phyloP scores from a whole-genome alignment of 2,113 vertebrate species.

The Chaetodon auriga region DNA sequence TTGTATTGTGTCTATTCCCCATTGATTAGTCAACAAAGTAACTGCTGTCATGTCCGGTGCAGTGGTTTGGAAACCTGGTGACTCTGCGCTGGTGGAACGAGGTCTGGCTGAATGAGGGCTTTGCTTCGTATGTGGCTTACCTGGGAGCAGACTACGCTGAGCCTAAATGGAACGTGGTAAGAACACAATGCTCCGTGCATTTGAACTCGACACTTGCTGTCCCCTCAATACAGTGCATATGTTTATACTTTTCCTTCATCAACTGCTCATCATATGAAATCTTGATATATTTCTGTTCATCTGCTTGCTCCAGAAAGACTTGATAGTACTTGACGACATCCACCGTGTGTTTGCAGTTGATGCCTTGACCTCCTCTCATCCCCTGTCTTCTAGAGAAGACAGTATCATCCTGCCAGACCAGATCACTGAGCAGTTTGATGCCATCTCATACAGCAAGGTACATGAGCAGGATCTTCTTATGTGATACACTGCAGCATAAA shows the following conservation, averaged over 20 bases:
- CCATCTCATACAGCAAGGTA: slow-evolving; percentile 93
- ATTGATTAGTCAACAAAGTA: not conserved
- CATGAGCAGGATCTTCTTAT: not conserved
- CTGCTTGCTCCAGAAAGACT: slow-evolving; percentile 86
- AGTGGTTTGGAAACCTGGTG: slow-evolving; percentile 97
- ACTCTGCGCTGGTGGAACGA: slow-evolving; percentile 95
- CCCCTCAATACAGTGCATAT: not conserved
- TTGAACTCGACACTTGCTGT: not conserved
- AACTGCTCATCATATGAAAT: not conserved
- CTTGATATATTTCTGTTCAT: not conserved
- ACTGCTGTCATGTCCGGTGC: slow-evolving; percentile 4
- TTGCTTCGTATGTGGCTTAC: slow-evolving; percentile 93
- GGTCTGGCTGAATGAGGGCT: slow-evolving; percentile 96
- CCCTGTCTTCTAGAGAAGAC: slow-evolving; percentile 84
- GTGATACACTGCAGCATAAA: not conserved
- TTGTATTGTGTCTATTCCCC: not conserved
- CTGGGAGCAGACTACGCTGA: slow-evolving; percentile 87
- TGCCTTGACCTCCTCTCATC: slow-evolving; percentile 90
- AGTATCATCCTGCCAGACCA: slow-evolving; percentile 88
- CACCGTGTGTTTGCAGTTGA: slow-evolving; percentile 89
- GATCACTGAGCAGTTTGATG: slow-evolving; percentile 92
- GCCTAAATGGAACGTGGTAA: slow-evolving; percentile 86
- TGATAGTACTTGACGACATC: slow-evolving; percentile 88
- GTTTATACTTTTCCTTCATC: not conserved
- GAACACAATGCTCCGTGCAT: not conserved